Evolutionary conservation across 1,140 invertebrate species (phyloP).

Genomic region (Pectinophora gossypiella): DNA sequence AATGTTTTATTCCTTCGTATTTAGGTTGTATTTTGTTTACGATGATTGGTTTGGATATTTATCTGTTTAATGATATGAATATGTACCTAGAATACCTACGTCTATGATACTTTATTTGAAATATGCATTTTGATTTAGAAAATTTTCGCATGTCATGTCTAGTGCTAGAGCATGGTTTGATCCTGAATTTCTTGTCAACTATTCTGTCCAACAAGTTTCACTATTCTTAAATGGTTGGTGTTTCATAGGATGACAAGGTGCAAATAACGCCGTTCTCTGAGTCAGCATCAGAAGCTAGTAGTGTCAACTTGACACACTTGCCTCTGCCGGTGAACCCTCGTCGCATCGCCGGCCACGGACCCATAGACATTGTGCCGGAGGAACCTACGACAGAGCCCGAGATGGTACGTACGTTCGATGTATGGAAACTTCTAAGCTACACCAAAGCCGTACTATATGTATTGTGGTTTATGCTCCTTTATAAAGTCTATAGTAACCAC

Average conservation of each 20-base stretch:
- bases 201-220: too few species aligned
- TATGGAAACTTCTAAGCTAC: too few species aligned
- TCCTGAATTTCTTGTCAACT: neutral
- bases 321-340: conserved; percentile 22
- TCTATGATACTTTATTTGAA: too few species aligned
- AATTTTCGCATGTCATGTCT: neutral
- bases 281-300: conserved; percentile 42
- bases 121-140: neutral
- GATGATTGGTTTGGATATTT: too few species aligned
- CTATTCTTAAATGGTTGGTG: neutral
- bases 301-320: conserved; percentile 31
- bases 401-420: conserved; percentile 35
- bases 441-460: too few species aligned
- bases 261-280: conserved; percentile 53
- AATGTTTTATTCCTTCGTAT: too few species aligned
- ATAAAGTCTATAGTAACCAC: too few species aligned
- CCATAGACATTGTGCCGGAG: conserved; percentile 30
- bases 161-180: neutral
- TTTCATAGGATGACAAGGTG: conserved; percentile 39
- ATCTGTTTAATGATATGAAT: too few species aligned
- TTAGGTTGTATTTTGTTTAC: too few species aligned
- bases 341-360: conserved; percentile 24
- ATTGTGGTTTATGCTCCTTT: too few species aligned
- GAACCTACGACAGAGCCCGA: conserved; percentile 53
- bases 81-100: too few species aligned